A percentile compares a stretch with the other conserved stretches of the same genome.
Evolutionary conservation across 2,797 vertebrate genomes (phyloP).

Genomic region (Tapirus indicus): DNA sequence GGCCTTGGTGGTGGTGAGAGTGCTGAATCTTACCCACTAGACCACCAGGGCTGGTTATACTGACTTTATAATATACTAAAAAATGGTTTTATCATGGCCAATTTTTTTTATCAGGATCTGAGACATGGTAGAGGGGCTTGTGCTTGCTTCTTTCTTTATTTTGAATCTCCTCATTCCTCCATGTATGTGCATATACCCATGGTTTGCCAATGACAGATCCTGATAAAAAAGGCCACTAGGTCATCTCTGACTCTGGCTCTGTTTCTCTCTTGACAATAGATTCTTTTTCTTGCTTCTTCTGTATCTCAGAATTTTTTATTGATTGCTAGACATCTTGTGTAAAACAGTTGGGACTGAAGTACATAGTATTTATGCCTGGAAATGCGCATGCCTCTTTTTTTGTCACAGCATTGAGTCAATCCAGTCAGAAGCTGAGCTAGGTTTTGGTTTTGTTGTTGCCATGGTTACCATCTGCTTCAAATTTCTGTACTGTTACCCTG

Average conservation of each 20-base stretch:
- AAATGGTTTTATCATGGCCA: neutral
- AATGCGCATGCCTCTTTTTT: neutral
- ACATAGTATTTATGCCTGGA: neutral
- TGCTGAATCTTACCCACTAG: no score
- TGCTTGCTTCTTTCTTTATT: neutral
- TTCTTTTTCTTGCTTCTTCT: constrained; percentile 37
- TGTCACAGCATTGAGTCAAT: neutral
- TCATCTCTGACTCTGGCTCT: constrained; percentile 48
- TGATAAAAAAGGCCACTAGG: neutral
- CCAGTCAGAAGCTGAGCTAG: neutral
- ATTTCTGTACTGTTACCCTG: neutral
- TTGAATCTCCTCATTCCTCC: neutral
- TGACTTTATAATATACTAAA: constrained; percentile 42
- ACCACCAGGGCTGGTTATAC: no score
- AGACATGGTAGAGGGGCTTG: neutral
- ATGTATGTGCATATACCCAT: neutral
- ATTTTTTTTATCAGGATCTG: neutral
- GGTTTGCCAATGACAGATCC: neutral
- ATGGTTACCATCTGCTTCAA: constrained; percentile 23
- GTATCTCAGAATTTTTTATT: neutral
- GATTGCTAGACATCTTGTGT: neutral
- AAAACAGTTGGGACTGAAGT: neutral
- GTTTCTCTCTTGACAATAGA: constrained; percentile 33
- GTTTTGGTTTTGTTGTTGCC: constrained; percentile 51
- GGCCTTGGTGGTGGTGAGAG: no score